Percentiles rank a stretch among this genome's conserved stretches.
Evolutionary conservation across 1,140 invertebrate species (phyloP).

Genomic region (Lucilia sericata): DNA sequence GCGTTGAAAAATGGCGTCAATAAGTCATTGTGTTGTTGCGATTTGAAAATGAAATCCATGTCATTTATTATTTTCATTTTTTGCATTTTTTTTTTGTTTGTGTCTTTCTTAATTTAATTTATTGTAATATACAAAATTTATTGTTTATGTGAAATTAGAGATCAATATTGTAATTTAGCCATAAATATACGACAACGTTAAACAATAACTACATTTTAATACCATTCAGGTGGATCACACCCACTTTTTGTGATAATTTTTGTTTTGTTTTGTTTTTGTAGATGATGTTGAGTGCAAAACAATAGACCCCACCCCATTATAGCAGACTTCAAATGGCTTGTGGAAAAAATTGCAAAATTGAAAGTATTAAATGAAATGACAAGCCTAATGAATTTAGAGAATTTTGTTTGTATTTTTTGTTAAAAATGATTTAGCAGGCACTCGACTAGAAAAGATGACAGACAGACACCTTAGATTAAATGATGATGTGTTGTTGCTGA

Average conservation of each 20-base stretch:
- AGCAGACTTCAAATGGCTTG: neutral
- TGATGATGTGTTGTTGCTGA: neutral
- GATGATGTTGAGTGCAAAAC: neutral
- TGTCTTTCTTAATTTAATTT: neutral
- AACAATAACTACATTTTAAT: neutral
- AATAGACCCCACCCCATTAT: slow-evolving; percentile 20
- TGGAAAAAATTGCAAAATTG: slow-evolving; percentile 11
- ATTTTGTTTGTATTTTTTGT: neutral
- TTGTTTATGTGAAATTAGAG: neutral
- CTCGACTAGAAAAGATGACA: neutral
- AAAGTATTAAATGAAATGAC: neutral
- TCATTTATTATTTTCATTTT: slow-evolving; percentile 3
- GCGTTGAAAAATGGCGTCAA: slow-evolving; percentile 42
- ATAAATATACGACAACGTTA: neutral
- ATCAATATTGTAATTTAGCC: neutral
- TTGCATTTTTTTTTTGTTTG: neutral
- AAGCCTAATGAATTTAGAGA: slow-evolving; percentile 27
- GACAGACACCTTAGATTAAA: neutral
- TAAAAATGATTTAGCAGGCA: neutral
- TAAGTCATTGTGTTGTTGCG: slow-evolving; percentile 22
- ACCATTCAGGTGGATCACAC: slow-evolving; percentile 36
- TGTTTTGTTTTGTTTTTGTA: neutral
- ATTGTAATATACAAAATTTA: slow-evolving; percentile 7
- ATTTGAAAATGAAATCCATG: slow-evolving; percentile 11
- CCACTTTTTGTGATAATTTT: neutral